Percentiles rank a stretch among this genome's conserved stretches.
These are phyloP conservation scores for Clivina fossor DNA, from an alignment of 2,888 invertebrate genomes.

Conservation along the genomic window DNA sequence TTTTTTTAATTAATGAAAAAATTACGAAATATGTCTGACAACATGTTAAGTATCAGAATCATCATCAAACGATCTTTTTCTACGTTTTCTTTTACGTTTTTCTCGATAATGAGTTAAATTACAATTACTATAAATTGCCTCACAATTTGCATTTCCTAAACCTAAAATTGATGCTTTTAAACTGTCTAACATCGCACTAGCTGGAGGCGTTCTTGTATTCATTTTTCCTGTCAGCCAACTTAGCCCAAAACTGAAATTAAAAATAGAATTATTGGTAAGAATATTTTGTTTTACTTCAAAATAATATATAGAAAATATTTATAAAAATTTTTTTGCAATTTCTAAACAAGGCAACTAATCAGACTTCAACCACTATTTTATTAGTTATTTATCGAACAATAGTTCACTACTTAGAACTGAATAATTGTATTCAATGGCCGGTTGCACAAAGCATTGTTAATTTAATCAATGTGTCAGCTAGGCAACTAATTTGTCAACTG, in stretches of 20 bases:
- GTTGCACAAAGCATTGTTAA: no score
- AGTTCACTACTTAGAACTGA: no score
- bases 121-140: slow-evolving; percentile 60
- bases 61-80: slow-evolving; percentile 21
- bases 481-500: no score
- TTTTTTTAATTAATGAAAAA: no score
- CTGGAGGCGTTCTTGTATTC: slow-evolving; percentile 48
- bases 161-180: slow-evolving; percentile 69
- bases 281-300: background rate
- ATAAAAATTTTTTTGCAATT: slow-evolving; percentile 6
- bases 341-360: no score
- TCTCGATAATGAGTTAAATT: slow-evolving; percentile 53
- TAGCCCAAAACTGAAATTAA: slow-evolving; percentile 67
- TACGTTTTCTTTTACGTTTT: slow-evolving; percentile 49
- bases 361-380: no score
- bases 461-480: no score
- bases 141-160: slow-evolving; percentile 68
- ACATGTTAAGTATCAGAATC: no score
- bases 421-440: no score
- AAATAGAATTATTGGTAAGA: slow-evolving; percentile 11
- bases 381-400: no score
- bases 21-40: no score
- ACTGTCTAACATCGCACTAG: slow-evolving; percentile 60
- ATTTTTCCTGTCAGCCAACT: slow-evolving; percentile 70
- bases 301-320: background rate